These are phyloP conservation scores for Takifugu rubripes DNA, from an alignment of 2,797 vertebrate species.

Conservation along the genomic window DNA sequence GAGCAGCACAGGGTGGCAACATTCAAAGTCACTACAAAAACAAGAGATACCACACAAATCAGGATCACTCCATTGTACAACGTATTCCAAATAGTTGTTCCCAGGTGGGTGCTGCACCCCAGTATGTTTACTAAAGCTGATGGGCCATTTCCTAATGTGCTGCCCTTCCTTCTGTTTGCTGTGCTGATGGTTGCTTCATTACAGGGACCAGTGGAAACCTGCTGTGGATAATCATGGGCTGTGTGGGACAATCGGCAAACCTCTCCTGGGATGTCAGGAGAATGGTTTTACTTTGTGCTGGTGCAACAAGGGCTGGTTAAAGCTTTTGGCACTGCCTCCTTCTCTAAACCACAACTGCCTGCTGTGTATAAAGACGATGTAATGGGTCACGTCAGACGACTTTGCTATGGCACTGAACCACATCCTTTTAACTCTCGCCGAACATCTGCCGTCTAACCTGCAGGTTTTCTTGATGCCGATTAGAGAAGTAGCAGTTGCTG, in stretches of 20 bases:
- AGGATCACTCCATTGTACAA: slow-evolving; percentile 2
- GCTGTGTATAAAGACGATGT: background rate
- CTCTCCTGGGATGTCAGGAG: too few relatives aligned
- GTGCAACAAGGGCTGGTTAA: slow-evolving; percentile 2
- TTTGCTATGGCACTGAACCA: slow-evolving; percentile 11
- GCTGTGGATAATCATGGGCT: slow-evolving; percentile 23
- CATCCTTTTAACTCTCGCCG: slow-evolving; percentile 14
- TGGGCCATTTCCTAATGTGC: slow-evolving; percentile 40
- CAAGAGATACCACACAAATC: slow-evolving; percentile 11
- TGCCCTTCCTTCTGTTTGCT: slow-evolving; percentile 24
- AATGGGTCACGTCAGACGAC: background rate
- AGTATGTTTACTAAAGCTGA: slow-evolving; percentile 28
- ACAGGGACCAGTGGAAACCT: slow-evolving; percentile 13
- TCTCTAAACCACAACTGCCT: background rate
- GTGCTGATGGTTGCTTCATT: slow-evolving; percentile 29
- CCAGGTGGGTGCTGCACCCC: background rate
- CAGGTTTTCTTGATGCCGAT: slow-evolving; percentile 20
- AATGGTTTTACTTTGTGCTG: slow-evolving; percentile 5
- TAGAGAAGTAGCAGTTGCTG: slow-evolving; percentile 37
- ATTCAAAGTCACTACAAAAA: background rate
- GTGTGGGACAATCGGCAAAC: background rate
- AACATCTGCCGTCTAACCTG: slow-evolving; percentile 12
- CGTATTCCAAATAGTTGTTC: slow-evolving; percentile 1
- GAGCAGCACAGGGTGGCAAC: too few relatives aligned
- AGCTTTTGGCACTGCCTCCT: background rate